These are phyloP conservation scores for Hypselothyrea guttata DNA, from an alignment of 2,888 invertebrate species.

Conservation along the genomic window DNA sequence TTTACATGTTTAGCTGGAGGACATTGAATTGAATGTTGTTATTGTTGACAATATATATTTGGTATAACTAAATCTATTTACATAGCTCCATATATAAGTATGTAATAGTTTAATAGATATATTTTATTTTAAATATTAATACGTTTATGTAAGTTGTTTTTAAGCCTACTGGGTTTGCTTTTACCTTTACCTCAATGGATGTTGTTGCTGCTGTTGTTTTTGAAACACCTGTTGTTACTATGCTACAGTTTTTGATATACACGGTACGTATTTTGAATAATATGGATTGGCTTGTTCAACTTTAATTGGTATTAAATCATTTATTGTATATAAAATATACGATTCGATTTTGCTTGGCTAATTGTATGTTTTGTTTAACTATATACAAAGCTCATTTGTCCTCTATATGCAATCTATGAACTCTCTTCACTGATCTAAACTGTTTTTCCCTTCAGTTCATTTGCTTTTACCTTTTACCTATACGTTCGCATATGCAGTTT, in stretches of 20 bases:
- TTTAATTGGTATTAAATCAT: slow-evolving; percentile 34
- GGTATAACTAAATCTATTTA: slow-evolving; percentile 57
- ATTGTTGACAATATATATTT: slow-evolving; percentile 53
- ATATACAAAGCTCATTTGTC: slow-evolving; percentile 74
- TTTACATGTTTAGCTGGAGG: slow-evolving; percentile 72
- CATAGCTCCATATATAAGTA: slow-evolving; percentile 58
- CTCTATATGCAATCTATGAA: slow-evolving; percentile 35
- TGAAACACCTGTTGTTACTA: slow-evolving; percentile 70
- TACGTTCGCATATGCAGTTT: slow-evolving; percentile 73
- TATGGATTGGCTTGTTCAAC: slow-evolving; percentile 44
- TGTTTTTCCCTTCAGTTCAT: neutral
- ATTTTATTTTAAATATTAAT: slow-evolving; percentile 32
- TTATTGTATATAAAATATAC: slow-evolving; percentile 1
- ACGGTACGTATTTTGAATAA: slow-evolving; percentile 43
- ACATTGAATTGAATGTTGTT: slow-evolving; percentile 72
- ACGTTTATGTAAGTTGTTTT: slow-evolving; percentile 20
- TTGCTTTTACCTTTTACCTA: slow-evolving; percentile 60
- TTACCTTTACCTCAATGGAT: slow-evolving; percentile 8
- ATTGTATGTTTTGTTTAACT: slow-evolving; percentile 33
- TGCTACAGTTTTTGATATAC: slow-evolving; percentile 55
- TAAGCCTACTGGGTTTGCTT: slow-evolving; percentile 18
- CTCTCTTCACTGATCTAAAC: slow-evolving; percentile 15
- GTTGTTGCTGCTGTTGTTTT: slow-evolving; percentile 51
- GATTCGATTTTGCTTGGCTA: slow-evolving; percentile 22
- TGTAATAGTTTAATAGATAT: slow-evolving; percentile 21